Evolutionary conservation across 2,888 invertebrate species (phyloP).

Genomic region (Caenorhabditis sp.): DNA sequence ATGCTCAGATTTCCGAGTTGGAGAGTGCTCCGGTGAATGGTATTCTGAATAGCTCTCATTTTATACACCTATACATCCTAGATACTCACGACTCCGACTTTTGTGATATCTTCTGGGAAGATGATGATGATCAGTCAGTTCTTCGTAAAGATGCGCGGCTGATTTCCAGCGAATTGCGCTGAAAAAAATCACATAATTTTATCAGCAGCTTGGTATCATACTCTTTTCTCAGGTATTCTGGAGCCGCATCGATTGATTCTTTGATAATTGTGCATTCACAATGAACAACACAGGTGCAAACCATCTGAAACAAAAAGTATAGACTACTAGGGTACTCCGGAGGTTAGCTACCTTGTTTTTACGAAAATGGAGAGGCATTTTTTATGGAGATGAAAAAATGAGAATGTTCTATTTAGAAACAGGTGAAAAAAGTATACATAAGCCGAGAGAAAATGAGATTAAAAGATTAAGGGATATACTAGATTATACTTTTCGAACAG

Average conservation of each 20-base stretch:
- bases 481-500: too few relatives aligned
- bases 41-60: too few relatives aligned
- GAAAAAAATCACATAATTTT: slow-evolving; percentile 8
- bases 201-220: slow-evolving; percentile 3
- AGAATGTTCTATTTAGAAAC: too few relatives aligned
- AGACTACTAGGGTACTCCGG: too few relatives aligned
- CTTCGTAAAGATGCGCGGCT: slow-evolving; percentile 32
- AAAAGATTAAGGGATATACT: too few relatives aligned
- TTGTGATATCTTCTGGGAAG: not conserved
- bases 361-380: too few relatives aligned
- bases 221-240: slow-evolving; percentile 34
- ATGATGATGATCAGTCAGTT: slow-evolving; percentile 9
- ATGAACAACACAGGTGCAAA: slow-evolving; percentile 19
- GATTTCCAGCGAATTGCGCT: slow-evolving; percentile 36
- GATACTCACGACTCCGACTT: slow-evolving; percentile 33
- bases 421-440: too few relatives aligned
- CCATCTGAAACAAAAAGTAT: too few relatives aligned
- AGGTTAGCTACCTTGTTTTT: too few relatives aligned
- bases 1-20: not conserved
- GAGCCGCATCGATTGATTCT: slow-evolving; percentile 21
- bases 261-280: slow-evolving; percentile 21
- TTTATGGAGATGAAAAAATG: too few relatives aligned
- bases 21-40: slow-evolving; percentile 32
- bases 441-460: too few relatives aligned
- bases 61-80: too few relatives aligned